A percentile compares a stretch with the other conserved stretches of the same genome.
phyloP scores from a whole-genome alignment of 2,888 invertebrate species.

The Troilus luridus region DNA sequence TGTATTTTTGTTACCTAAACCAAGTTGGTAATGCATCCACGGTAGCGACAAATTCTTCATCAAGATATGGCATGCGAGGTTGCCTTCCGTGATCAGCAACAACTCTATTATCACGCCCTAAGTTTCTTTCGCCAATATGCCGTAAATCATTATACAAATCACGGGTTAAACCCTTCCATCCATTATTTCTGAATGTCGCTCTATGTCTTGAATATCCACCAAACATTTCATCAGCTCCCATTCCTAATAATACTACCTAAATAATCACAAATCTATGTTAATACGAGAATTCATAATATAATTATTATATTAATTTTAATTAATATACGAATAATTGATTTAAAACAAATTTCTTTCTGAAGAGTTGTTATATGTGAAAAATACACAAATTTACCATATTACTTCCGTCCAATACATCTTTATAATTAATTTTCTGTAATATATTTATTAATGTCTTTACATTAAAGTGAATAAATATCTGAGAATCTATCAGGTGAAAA shows the following conservation, averaged over 20 bases:
- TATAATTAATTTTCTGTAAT: too few species aligned
- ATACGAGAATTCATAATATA: too few species aligned
- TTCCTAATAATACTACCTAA: constrained; percentile 87
- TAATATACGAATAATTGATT: too few species aligned
- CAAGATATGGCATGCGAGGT: constrained; percentile 80
- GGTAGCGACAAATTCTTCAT: constrained; percentile 75
- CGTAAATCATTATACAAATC: constrained; percentile 85
- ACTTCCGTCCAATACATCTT: too few species aligned
- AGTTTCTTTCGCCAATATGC: constrained; percentile 89
- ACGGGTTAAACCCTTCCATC: constrained; percentile 73
- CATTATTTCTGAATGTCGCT: constrained; percentile 76
- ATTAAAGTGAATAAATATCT: too few species aligned
- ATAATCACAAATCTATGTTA: not conserved
- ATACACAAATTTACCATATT: too few species aligned
- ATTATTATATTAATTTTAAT: too few species aligned
- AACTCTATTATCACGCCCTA: constrained; percentile 95
- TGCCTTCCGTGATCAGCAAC: constrained; percentile 91
- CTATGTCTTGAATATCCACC: constrained; percentile 94
- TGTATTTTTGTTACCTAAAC: constrained; percentile 73
- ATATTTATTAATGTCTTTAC: too few species aligned
- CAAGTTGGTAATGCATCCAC: constrained; percentile 77
- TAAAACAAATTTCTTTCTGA: too few species aligned
- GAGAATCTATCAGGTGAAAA: too few species aligned
- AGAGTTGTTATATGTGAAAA: too few species aligned
- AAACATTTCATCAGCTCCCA: constrained; percentile 97